phyloP scores from a whole-genome alignment of 2,113 vertebrate genomes.

The Bos indicus region DNA sequence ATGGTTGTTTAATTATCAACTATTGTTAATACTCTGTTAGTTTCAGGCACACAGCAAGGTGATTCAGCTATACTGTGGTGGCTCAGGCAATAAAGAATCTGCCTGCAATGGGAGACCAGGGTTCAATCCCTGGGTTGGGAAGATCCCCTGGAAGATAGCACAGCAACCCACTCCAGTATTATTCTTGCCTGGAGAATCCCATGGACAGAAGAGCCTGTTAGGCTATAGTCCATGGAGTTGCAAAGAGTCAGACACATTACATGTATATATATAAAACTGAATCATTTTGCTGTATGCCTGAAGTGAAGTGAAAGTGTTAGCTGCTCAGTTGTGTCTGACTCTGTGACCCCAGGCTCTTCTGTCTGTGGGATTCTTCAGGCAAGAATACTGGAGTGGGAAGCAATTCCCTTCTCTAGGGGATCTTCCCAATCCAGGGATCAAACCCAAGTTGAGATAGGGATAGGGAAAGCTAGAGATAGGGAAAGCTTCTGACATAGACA shows the following conservation, averaged over 20 bases:
- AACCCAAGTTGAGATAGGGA: rapidly evolving
- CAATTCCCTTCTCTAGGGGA: neutral
- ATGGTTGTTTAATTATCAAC: neutral
- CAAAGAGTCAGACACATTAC: neutral
- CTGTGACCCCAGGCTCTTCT: neutral
- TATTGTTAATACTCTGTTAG: neutral
- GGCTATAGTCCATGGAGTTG: neutral
- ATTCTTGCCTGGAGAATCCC: neutral
- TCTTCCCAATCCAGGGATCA: neutral
- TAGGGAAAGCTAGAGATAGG: neutral
- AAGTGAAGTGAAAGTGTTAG: neutral
- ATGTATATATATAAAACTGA: neutral
- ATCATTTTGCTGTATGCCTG: neutral
- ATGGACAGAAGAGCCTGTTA: neutral
- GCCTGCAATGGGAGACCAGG: neutral
- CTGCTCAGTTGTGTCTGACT: neutral
- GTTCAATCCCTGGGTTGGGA: neutral
- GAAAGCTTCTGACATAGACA: neutral
- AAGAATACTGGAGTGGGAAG: neutral
- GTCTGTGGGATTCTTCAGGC: neutral
- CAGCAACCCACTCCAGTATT: neutral
- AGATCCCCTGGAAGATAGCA: neutral
- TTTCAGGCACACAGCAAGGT: neutral
- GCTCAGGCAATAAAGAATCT: neutral
- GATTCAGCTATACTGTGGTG: neutral